Evolutionary conservation across 2,888 invertebrate species (phyloP), one percentile per base, ranked within the genome.

Genomic region (Lucinisca nassula): DNA sequence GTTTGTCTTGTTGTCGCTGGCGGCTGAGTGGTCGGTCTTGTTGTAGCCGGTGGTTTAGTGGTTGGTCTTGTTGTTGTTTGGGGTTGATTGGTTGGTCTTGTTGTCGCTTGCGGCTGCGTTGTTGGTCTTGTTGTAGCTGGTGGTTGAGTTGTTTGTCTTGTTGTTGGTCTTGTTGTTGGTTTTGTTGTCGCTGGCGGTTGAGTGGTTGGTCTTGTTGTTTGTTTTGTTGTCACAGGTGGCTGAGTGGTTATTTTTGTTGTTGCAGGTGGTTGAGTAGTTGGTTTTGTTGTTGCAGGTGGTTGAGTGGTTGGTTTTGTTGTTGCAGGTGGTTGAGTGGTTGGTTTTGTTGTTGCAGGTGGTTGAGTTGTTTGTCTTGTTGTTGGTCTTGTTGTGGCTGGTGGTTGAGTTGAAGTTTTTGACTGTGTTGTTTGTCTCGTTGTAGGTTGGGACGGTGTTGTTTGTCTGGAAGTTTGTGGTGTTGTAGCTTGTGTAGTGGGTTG

Each of bases 401-500:
- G n/a, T n/a, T n/a, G n/a, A n/a, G 75, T 12, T 4, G 51, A 8
- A 3, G n/a, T 45, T 1, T 37, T 70, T 17, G 38, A n/a, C 45
- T 24, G 30, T 40, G 27, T 61, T 10, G 79, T 38, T 24, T 67
- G 24, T 17, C 8, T 61, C 6, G 32, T 67, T 0, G 38, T 79
- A 12, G 27, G 27, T 21, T 24, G 30, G 4, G 72, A 35, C 3
- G 72, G n/a, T 8, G 37, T 8, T 38, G 32, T 6, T 21, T 24
- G 35, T 45, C 10, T 24, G 6, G 45, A 8, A 3, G 45, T 45
- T 45, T 8, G 8, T 45, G 58, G 30, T 27, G 82, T 82, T 32
- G 78, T 38, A 49, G 77, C 45, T n/a, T 49, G 32, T 51, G 76
- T 79, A 10, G 76, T 70, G 24, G 70, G 30, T 24, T 45, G 72